These are phyloP conservation scores for Plecturocebus donacophilus DNA, from an alignment of 2,113 vertebrate genomes.

Conservation along the genomic window DNA sequence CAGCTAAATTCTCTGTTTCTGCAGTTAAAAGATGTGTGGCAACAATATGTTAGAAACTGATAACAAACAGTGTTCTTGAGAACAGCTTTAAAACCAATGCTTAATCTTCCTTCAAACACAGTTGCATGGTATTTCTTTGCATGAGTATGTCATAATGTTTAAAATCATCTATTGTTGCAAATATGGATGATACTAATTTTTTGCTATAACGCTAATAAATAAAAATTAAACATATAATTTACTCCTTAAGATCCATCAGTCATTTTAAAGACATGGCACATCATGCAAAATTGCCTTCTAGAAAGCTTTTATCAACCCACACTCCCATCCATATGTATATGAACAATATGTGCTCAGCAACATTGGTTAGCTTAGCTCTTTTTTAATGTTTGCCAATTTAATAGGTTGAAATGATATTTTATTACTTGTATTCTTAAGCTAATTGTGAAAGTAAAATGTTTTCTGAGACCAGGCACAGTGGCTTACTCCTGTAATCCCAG, in stretches of 20 bases:
- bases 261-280: conserved; percentile 24
- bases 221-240: background rate
- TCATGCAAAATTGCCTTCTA: background rate
- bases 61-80: background rate
- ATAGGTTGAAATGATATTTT: background rate
- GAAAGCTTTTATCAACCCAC: background rate
- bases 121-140: background rate
- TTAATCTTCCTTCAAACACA: background rate
- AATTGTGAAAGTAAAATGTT: background rate
- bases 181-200: background rate
- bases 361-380: background rate
- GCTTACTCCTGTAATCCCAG: too few species aligned
- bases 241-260: background rate
- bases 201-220: background rate
- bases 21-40: background rate
- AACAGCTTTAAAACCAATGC: background rate
- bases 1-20: background rate
- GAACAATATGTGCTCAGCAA: background rate
- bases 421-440: background rate
- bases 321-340: background rate
- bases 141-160: background rate
- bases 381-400: background rate
- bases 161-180: background rate
- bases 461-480: too few species aligned
- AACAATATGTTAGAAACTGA: background rate